phyloP scores from a whole-genome alignment of 1,140 invertebrate species.

The Pseudomyrmex concolor region DNA sequence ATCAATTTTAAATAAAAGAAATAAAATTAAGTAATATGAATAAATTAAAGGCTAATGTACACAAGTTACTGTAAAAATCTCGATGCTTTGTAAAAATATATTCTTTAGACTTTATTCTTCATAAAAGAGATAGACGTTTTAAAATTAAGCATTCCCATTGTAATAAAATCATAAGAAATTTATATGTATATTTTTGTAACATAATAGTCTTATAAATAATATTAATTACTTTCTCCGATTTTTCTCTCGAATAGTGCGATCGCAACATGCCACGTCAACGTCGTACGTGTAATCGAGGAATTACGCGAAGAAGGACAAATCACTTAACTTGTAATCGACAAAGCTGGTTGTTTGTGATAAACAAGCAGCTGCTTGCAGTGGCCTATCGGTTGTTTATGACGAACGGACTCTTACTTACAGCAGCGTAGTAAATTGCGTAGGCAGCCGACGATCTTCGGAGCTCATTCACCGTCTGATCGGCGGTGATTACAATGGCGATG shows the following conservation, averaged over 20 bases:
- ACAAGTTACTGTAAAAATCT: too few relatives aligned
- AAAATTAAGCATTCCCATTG: too few relatives aligned
- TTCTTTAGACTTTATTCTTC: too few relatives aligned
- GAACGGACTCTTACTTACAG: slow-evolving; percentile 67
- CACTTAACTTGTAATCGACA: not conserved
- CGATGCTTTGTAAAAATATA: too few relatives aligned
- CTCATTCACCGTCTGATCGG: slow-evolving; percentile 68
- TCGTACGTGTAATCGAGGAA: not conserved
- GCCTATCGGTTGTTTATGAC: slow-evolving; percentile 74
- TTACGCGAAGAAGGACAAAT: not conserved
- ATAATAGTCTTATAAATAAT: too few relatives aligned
- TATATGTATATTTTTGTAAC: too few relatives aligned
- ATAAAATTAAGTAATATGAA: too few relatives aligned
- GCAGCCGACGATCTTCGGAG: slow-evolving; percentile 73
- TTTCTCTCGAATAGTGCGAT: too few relatives aligned
- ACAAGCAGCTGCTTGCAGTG: slow-evolving; percentile 73
- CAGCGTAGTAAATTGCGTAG: slow-evolving; percentile 76
- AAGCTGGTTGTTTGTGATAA: slow-evolving; percentile 63
- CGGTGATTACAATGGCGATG: slow-evolving; percentile 18
- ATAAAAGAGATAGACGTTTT: too few relatives aligned
- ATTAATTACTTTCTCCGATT: too few relatives aligned
- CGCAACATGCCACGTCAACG: not conserved
- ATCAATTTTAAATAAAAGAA: not conserved
- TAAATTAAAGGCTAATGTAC: too few relatives aligned
- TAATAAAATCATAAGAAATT: too few relatives aligned